These are phyloP conservation scores for Zaprionus davidi DNA, from an alignment of 1,140 invertebrate species.

Conservation along the genomic window DNA sequence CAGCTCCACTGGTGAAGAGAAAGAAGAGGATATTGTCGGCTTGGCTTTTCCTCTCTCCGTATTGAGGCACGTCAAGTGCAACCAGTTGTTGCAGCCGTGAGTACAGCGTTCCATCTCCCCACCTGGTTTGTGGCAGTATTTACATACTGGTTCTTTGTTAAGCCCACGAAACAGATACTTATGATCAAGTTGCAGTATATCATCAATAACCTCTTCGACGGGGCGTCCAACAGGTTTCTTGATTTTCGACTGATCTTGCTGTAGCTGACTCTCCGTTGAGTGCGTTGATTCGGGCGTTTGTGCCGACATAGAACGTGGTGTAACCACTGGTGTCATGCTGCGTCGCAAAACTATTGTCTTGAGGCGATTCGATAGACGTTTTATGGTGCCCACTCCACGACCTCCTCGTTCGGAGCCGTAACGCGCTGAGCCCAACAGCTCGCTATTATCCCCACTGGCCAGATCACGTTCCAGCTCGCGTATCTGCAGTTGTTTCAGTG, in stretches of 20 bases:
- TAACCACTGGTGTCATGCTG: slow-evolving; percentile 53
- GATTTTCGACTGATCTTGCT: slow-evolving; percentile 34
- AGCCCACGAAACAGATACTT: slow-evolving; percentile 86
- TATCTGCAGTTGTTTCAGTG: slow-evolving; percentile 55
- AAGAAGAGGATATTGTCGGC: neutral
- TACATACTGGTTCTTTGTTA: slow-evolving; percentile 86
- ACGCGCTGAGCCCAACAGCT: slow-evolving; percentile 38
- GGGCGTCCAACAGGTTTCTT: slow-evolving; percentile 62
- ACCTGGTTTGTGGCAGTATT: slow-evolving; percentile 86
- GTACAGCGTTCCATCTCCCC: slow-evolving; percentile 86
- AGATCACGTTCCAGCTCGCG: slow-evolving; percentile 58
- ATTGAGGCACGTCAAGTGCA: slow-evolving; percentile 84
- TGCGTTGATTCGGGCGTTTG: slow-evolving; percentile 6
- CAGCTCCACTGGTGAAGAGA: neutral
- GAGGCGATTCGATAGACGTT: slow-evolving; percentile 66
- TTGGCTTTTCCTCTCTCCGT: neutral
- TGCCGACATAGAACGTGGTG: neutral
- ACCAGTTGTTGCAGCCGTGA: slow-evolving; percentile 84
- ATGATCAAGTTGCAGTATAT: slow-evolving; percentile 73
- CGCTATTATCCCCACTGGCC: slow-evolving; percentile 18
- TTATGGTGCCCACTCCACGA: slow-evolving; percentile 46
- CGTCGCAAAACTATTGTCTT: slow-evolving; percentile 55
- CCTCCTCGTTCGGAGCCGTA: slow-evolving; percentile 26
- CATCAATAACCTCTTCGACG: slow-evolving; percentile 78
- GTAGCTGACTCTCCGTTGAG: neutral